Conservation (phyloP, 2,113 vertebrate genomes). For the Aviceda subcristata region DNA sequence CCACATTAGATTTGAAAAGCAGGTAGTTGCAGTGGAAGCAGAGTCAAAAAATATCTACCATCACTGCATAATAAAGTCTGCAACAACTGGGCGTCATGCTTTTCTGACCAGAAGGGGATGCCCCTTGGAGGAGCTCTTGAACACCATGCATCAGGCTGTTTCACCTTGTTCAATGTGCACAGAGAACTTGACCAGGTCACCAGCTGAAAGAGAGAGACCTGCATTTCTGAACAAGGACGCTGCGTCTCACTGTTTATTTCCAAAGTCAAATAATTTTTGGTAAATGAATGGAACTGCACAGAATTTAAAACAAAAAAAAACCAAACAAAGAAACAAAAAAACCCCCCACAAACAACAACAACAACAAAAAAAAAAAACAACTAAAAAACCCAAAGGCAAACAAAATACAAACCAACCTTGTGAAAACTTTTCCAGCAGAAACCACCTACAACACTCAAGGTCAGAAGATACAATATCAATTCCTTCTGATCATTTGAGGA, state of each 20-base stretch:
- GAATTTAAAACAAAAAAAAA: fast-evolving
- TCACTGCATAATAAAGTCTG: neutral
- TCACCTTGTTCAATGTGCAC: fast-evolving
- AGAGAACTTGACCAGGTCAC: neutral
- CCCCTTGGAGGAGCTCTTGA: neutral
- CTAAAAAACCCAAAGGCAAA: too few relatives aligned
- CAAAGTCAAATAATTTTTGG: neutral
- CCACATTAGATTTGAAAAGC: neutral
- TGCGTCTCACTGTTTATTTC: neutral
- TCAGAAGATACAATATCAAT: neutral
- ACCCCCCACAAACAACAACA: too few relatives aligned
- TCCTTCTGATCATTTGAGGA: neutral
- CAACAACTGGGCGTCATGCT: neutral
- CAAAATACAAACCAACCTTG: neutral
- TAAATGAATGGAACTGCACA: neutral
- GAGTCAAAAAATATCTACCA: neutral
- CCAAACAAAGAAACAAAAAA: too few relatives aligned
- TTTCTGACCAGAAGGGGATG: neutral
- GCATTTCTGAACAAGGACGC: neutral
- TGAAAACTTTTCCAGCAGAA: neutral
- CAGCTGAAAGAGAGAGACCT: neutral
- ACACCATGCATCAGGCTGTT: fast-evolving
- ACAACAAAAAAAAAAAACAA: too few relatives aligned
- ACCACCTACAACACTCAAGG: neutral
- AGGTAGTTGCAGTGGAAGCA: neutral